Percentiles rank a stretch among this genome's conserved stretches.
Evolutionary conservation across 2,113 vertebrate species (phyloP).

Genomic region (Antechinus stuartii): DNA sequence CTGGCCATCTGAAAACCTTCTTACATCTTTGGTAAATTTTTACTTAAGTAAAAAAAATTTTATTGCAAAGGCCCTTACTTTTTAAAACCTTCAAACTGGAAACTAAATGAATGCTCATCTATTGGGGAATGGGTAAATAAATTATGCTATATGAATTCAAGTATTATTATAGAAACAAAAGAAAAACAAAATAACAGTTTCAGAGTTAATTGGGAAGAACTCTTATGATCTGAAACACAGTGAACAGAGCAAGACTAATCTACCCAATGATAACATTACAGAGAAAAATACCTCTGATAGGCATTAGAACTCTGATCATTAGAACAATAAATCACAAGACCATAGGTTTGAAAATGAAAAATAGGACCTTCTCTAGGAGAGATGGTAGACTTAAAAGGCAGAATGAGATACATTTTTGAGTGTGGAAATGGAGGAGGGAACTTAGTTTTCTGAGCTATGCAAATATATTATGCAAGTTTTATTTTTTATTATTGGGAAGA

Average conservation of each 20-base stretch:
- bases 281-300: not conserved
- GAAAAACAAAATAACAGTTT: not conserved
- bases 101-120: not conserved
- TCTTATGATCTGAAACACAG: too few species aligned
- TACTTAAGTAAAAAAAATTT: not conserved
- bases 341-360: not conserved
- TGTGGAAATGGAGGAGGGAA: not conserved
- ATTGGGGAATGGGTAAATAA: not conserved
- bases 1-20: not conserved
- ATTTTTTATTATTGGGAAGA: not conserved
- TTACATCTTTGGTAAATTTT: not conserved
- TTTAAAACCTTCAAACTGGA: not conserved
- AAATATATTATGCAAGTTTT: not conserved
- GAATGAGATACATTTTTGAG: not conserved
- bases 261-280: not conserved
- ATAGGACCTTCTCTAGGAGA: not conserved
- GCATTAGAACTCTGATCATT: not conserved
- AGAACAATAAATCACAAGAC: not conserved
- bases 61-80: not conserved
- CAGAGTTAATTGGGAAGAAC: not conserved
- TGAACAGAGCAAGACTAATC: not conserved
- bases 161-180: not conserved
- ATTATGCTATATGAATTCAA: not conserved
- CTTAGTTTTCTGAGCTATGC: not conserved
- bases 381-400: not conserved